These are phyloP conservation scores for Brachyhypopomus gauderio DNA, from an alignment of 2,113 vertebrate species.

Conservation along the genomic window DNA sequence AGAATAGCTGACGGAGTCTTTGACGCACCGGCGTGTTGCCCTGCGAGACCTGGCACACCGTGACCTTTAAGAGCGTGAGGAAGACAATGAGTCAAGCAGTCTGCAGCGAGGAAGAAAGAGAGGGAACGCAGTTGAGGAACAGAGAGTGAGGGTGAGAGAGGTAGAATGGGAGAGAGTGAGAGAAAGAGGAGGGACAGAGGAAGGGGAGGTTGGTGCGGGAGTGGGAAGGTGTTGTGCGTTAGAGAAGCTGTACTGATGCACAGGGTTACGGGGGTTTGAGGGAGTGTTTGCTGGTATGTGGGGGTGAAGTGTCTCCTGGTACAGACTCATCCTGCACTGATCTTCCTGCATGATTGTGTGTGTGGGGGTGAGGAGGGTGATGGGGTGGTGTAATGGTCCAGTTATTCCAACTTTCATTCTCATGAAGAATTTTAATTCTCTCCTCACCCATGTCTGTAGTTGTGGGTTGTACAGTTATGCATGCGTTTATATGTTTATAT, in stretches of 20 bases:
- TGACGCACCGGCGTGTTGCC: constrained; percentile 20
- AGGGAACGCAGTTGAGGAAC: background rate
- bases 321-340: constrained; percentile 30
- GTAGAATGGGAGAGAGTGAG: background rate
- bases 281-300: constrained; percentile 3
- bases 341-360: background rate
- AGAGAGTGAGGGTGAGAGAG: too few species aligned
- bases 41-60: background rate
- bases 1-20: constrained; percentile 27
- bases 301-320: constrained; percentile 29
- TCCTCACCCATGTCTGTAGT: too few species aligned
- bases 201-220: background rate
- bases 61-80: constrained; percentile 51
- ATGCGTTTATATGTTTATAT: too few species aligned
- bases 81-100: constrained; percentile 39
- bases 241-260: constrained; percentile 27
- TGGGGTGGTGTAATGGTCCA: background rate
- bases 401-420: background rate
- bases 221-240: constrained; percentile 29
- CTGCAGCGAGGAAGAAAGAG: constrained; percentile 12
- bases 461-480: background rate
- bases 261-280: constrained; percentile 21
- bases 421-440: background rate
- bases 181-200: background rate
- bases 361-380: background rate